Conservation (phyloP, 2,113 vertebrate species). For the Abramis brama region DNA sequence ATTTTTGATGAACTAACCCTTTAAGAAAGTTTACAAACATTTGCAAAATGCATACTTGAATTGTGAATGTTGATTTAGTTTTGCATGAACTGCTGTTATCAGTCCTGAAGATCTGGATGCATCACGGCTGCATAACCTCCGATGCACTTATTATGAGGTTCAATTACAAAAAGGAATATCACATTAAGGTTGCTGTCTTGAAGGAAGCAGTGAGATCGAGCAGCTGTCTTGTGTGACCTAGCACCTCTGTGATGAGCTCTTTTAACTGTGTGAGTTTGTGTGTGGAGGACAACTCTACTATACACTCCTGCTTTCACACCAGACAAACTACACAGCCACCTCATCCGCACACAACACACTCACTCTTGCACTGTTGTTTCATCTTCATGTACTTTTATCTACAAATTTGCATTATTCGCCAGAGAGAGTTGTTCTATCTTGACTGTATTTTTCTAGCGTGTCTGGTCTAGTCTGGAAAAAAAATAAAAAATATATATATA, state of each 20-base stretch:
- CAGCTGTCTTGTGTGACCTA: conserved; percentile 24
- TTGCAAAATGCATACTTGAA: background rate
- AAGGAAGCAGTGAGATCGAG: conserved; percentile 16
- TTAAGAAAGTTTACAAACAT: background rate
- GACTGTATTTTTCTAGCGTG: conserved; percentile 46
- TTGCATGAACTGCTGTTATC: background rate
- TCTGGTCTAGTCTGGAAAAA: conserved; percentile 26
- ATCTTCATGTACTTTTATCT: conserved; percentile 20
- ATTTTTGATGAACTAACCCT: background rate
- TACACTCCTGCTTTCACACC: background rate
- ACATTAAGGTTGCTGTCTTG: background rate
- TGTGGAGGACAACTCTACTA: background rate
- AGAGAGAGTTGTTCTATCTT: conserved; percentile 10
- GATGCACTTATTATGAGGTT: background rate
- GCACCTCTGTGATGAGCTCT: conserved; percentile 27
- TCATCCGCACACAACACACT: background rate
- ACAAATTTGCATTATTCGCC: conserved; percentile 52
- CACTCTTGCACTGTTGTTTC: background rate
- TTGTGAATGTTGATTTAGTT: background rate
- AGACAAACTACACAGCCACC: conserved; percentile 1
- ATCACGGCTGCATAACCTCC: background rate
- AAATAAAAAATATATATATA: background rate
- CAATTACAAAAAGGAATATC: background rate
- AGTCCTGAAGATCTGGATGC: background rate
- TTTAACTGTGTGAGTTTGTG: conserved; percentile 15